These are phyloP conservation scores for Mixornis gularis DNA, from an alignment of 2,113 vertebrate genomes.

Conservation along the genomic window DNA sequence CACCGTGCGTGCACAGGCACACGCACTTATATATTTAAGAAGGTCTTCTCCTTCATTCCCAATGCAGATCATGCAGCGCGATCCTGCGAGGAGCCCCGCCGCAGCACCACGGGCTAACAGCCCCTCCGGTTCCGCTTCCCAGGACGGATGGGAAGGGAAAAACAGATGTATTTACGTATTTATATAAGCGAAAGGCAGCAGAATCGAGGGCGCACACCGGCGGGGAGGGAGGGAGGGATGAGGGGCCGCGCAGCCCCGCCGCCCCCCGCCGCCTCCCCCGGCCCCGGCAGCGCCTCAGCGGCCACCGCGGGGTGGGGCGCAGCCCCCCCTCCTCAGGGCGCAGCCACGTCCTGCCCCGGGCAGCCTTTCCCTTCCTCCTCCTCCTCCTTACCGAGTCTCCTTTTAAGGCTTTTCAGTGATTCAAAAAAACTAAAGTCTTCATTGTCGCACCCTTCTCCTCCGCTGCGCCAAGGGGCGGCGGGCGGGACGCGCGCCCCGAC, in stretches of 20 bases:
- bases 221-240: background rate
- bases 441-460: conserved; percentile 38
- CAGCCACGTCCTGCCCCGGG: conserved; percentile 52
- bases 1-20: background rate
- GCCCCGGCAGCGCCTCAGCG: conserved; percentile 7
- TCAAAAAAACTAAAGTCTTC: conserved; percentile 50
- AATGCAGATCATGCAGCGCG: conserved; percentile 70
- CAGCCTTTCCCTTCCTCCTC: conserved; percentile 28
- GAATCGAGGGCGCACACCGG: conserved; percentile 1
- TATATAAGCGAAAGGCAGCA: background rate
- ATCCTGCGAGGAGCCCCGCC: conserved; percentile 65
- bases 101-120: conserved; percentile 51
- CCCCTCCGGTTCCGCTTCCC: conserved; percentile 42
- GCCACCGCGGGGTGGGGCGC: conserved; percentile 48
- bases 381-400: conserved; percentile 37
- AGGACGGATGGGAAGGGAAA: background rate
- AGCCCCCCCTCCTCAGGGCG: conserved; percentile 41
- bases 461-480: conserved; percentile 32
- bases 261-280: background rate
- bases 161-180: background rate
- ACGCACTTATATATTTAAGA: background rate
- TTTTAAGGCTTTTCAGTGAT: conserved; percentile 61
- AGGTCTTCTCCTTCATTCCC: conserved; percentile 71
- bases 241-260: conserved; percentile 1
- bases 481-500: background rate